Percentiles rank a stretch among this genome's conserved stretches.
These are phyloP conservation scores for Cyprinodon tularosa DNA, from an alignment of 2,113 vertebrate species.

Conservation along the genomic window DNA sequence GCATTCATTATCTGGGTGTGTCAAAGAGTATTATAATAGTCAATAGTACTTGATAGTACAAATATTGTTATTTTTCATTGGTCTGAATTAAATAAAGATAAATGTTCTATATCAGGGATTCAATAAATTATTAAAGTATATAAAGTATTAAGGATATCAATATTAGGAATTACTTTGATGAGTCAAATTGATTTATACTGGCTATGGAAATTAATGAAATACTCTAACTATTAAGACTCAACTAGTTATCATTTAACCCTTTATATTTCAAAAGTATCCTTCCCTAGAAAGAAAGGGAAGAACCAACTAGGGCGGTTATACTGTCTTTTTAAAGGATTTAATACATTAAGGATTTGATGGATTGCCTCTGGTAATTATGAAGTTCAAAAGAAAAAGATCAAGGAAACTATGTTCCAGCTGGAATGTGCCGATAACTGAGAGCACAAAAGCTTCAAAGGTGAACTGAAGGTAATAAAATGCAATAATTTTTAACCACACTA, in stretches of 20 bases:
- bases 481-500: constrained; percentile 15
- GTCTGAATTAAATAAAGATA: no score
- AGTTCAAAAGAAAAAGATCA: constrained; percentile 32
- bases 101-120: background rate
- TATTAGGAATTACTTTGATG: background rate
- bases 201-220: background rate
- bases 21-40: background rate
- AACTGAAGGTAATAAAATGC: constrained; percentile 4
- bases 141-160: background rate
- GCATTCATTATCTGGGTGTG: background rate
- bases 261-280: background rate
- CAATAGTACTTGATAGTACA: background rate
- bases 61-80: no score
- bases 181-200: background rate
- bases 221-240: background rate
- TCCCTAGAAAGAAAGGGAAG: background rate
- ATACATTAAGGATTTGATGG: constrained; percentile 21
- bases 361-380: constrained; percentile 43
- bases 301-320: background rate
- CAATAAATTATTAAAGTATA: background rate
- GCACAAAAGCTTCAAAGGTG: constrained; percentile 27
- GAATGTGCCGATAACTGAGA: constrained; percentile 24
- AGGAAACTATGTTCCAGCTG: constrained; percentile 19
- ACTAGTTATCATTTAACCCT: background rate
- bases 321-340: background rate